Base-by-base conservation (phyloP, 2,113 vertebrate genomes). In the Sprattus sprattus region DNA sequence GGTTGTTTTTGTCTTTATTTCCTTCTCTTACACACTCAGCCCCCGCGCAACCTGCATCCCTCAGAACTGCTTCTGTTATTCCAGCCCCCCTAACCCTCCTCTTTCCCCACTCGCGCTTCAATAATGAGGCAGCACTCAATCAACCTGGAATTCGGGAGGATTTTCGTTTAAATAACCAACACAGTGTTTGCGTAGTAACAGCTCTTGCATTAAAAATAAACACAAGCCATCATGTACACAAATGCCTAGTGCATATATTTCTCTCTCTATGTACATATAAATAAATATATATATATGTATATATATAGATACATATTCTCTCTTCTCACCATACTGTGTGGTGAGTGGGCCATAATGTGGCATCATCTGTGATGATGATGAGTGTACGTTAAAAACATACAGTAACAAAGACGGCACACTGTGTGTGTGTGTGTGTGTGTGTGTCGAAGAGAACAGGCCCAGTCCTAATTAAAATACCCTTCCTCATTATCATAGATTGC, bases 401-500 rank as follows among this genome's bases (percentile, higher is more conserved):
- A 78, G 71, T 78, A 78, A 78, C 71, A 44, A 78, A 78, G 71
- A 78, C 13, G 9, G 20, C 32, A 49, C 22, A 84, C 28, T 32
- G 9, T 78, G 71, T 16, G 28, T 32, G 25, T 32, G 64, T 28
- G 71, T 64, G 60, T 64, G 60, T 64, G 67, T 75, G 90, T 91
- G 93, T 91, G 91, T 94, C 92, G 93, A 85, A 86, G 87, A 88
- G 49, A 25, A 71, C 25, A 15, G 25, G 25, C 71, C 25, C 87
- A 83, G 88, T 84, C 91, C 93, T 94, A 94, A 95, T 96, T 95
- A 94, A 93, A 94, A 93, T 93, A 92, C 94, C 92, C 94, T 92
- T 93, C 89, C 93, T 95, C 92, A 93, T 96, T 95, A 95, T 92
- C 90, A 89, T 90, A 90, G 85, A 90, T 93, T 93, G 93, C 94